phyloP scores from a whole-genome alignment of 2,888 invertebrate genomes.

The Tetrapedia diversipes region DNA sequence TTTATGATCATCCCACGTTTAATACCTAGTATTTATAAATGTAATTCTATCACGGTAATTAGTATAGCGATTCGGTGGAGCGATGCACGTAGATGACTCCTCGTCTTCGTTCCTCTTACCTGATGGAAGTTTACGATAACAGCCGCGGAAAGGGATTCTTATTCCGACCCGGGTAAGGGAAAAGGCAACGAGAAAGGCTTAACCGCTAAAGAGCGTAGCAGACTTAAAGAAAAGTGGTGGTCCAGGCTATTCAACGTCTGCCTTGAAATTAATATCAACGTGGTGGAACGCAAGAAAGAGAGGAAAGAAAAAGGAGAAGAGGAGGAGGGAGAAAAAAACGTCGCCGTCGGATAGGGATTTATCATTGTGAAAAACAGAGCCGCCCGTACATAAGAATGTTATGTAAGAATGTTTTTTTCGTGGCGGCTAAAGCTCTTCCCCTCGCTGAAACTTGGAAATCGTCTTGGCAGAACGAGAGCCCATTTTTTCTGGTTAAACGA shows the following conservation, averaged over 20 bases:
- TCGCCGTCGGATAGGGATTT: slow-evolving; percentile 37
- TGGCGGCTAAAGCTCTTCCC: slow-evolving; percentile 31
- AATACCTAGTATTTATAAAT: not conserved
- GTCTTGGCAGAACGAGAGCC: slow-evolving; percentile 36
- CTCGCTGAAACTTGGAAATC: slow-evolving; percentile 43
- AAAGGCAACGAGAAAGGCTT: slow-evolving; percentile 22
- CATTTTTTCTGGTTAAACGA: slow-evolving; percentile 39
- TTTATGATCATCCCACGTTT: too few relatives aligned
- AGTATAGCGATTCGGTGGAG: not conserved
- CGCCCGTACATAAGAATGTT: slow-evolving; percentile 42
- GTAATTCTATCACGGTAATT: not conserved
- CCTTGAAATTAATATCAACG: slow-evolving; percentile 36
- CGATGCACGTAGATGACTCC: not conserved
- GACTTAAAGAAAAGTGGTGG: slow-evolving; percentile 34
- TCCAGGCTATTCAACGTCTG: slow-evolving; percentile 17
- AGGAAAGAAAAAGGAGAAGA: too few relatives aligned
- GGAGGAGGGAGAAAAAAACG: slow-evolving; percentile 22
- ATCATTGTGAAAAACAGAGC: slow-evolving; percentile 32
- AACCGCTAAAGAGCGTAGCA: slow-evolving; percentile 17
- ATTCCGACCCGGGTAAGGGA: not conserved
- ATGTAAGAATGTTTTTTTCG: slow-evolving; percentile 40
- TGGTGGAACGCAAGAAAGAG: not conserved
- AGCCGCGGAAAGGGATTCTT: slow-evolving; percentile 4
- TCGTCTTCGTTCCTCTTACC: not conserved
- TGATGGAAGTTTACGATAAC: slow-evolving; percentile 4